These are phyloP conservation scores for Myripristis jacobus DNA, from an alignment of 2,797 vertebrate genomes.

Conservation along the genomic window DNA sequence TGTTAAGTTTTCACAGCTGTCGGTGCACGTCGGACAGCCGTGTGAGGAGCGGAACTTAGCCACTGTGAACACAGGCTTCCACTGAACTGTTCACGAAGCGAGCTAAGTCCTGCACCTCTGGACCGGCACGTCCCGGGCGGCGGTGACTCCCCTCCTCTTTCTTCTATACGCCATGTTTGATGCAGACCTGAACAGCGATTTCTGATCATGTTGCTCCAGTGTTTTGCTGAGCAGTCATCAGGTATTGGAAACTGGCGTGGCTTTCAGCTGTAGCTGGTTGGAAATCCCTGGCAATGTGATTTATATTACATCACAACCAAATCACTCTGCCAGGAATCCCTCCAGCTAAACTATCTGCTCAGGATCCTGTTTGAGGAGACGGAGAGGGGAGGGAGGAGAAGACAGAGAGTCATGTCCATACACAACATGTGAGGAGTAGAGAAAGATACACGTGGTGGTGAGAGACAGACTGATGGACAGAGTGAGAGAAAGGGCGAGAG, in stretches of 20 bases:
- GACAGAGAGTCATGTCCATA: not conserved
- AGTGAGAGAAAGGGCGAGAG: conserved; percentile 26
- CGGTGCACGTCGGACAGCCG: conserved; percentile 53
- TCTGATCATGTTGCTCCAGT: not conserved
- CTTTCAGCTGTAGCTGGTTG: conserved; percentile 86
- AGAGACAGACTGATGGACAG: conserved; percentile 26
- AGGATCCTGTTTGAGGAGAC: conserved; percentile 39
- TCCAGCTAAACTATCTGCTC: conserved; percentile 80
- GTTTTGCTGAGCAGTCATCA: conserved; percentile 11
- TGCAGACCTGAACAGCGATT: not conserved
- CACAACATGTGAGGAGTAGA: not conserved
- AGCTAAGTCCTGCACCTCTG: conserved; percentile 88
- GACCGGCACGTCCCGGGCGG: too few relatives aligned
- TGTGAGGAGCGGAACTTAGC: conserved; percentile 91
- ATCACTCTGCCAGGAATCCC: conserved; percentile 93
- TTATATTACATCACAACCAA: conserved; percentile 86
- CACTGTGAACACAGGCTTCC: conserved; percentile 89
- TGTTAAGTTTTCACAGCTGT: conserved; percentile 46
- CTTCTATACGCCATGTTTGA: not conserved
- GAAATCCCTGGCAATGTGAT: conserved; percentile 95
- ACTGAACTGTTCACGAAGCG: conserved; percentile 88
- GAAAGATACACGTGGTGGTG: conserved; percentile 28
- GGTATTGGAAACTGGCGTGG: conserved; percentile 34
- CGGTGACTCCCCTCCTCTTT: not conserved
- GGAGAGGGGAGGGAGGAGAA: conserved; percentile 1